Evolutionary conservation across 2,888 invertebrate genomes (phyloP).

Genomic region (Pasiphila rectangulata): DNA sequence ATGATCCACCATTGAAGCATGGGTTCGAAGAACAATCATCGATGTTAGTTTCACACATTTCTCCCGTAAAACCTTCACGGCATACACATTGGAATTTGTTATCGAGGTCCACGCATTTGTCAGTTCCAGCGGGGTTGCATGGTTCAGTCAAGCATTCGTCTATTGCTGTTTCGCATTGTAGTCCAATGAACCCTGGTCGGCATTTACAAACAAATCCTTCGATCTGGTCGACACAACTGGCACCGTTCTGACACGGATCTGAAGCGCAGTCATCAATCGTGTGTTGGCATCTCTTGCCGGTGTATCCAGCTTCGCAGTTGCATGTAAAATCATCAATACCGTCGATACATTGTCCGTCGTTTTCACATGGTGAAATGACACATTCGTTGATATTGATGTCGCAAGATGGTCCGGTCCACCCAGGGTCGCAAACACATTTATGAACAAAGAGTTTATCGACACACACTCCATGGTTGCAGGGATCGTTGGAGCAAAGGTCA

Average conservation of each 20-base stretch:
- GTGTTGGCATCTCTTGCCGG: constrained; percentile 96
- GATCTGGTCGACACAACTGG: constrained; percentile 91
- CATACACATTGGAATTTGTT: constrained; percentile 94
- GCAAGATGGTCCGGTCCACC: constrained; percentile 93
- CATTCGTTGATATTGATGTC: constrained; percentile 97
- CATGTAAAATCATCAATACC: constrained; percentile 91
- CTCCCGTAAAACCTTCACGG: constrained; percentile 92
- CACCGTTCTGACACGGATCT: constrained; percentile 95
- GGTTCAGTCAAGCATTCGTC: constrained; percentile 96
- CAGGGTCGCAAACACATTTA: constrained; percentile 94
- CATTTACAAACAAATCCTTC: constrained; percentile 97
- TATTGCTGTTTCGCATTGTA: constrained; percentile 96
- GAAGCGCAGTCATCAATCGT: constrained; percentile 95
- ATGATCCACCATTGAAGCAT: constrained; percentile 93
- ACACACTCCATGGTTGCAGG: constrained; percentile 96
- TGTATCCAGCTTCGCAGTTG: constrained; percentile 95
- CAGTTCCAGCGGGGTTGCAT: constrained; percentile 94
- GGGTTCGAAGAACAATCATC: constrained; percentile 93
- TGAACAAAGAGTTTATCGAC: constrained; percentile 93
- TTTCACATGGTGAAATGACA: constrained; percentile 91
- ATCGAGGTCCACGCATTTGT: constrained; percentile 92
- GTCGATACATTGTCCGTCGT: constrained; percentile 95
- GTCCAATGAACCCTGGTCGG: constrained; percentile 93
- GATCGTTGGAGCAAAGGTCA: constrained; percentile 92
- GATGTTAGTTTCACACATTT: constrained; percentile 91